Evolutionary conservation across 2,113 vertebrate species (phyloP).

Genomic region (Pionites leucogaster): DNA sequence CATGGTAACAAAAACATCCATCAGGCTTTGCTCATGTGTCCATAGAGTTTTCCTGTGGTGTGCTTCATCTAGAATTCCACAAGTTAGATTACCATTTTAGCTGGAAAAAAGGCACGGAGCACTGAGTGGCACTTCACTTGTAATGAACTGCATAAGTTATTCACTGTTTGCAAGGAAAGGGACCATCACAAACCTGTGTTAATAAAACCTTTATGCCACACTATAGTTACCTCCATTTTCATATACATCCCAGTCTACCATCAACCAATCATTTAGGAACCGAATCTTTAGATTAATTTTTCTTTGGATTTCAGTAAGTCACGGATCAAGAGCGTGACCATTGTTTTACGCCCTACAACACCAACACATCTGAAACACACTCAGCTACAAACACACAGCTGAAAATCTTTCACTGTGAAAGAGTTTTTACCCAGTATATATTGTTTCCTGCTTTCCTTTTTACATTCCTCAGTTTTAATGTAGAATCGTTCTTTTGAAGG

Average conservation of each 20-base stretch:
- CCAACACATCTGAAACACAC: background rate
- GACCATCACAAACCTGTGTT: background rate
- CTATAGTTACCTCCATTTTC: background rate
- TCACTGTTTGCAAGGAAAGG: background rate
- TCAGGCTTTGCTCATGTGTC: background rate
- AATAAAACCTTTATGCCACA: background rate
- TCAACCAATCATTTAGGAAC: background rate
- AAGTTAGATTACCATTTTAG: background rate
- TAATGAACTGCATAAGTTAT: background rate
- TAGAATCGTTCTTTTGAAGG: background rate
- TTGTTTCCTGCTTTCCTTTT: background rate
- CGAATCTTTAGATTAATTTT: background rate
- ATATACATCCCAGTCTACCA: background rate
- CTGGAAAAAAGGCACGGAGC: background rate
- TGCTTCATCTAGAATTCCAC: background rate
- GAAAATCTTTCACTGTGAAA: background rate
- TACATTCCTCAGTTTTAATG: background rate
- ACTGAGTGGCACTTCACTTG: background rate
- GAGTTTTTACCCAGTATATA: background rate
- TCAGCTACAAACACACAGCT: background rate
- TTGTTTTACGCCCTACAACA: background rate
- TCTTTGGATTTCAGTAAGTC: background rate
- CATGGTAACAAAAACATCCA: background rate
- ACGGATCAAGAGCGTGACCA: background rate
- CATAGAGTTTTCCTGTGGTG: background rate